Percentiles rank a stretch among this genome's conserved stretches.
phyloP scores from a whole-genome alignment of 2,113 vertebrate species.

The Chiloscyllium plagiosum region DNA sequence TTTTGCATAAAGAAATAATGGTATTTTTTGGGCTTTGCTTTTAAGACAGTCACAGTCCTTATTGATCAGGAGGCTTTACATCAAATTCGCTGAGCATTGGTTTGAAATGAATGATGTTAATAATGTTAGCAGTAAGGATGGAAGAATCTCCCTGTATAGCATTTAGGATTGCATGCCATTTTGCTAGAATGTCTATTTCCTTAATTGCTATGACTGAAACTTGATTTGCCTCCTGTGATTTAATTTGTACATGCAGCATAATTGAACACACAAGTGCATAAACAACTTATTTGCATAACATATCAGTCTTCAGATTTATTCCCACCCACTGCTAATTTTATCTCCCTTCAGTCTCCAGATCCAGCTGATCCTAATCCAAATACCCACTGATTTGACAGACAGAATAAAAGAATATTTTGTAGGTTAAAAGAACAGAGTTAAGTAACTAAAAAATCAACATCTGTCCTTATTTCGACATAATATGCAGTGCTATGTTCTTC shows the following conservation, averaged over 20 bases:
- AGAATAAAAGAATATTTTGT: background rate
- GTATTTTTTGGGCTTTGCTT: background rate
- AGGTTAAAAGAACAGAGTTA: background rate
- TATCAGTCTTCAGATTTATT: constrained; percentile 10
- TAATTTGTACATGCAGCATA: background rate
- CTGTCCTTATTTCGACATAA: background rate
- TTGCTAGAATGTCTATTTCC: background rate
- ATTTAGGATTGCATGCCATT: background rate
- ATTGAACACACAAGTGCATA: background rate
- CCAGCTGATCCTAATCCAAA: background rate
- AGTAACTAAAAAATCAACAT: background rate
- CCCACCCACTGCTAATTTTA: constrained; percentile 3
- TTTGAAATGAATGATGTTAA: background rate
- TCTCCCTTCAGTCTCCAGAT: background rate
- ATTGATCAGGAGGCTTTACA: background rate
- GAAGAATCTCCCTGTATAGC: background rate
- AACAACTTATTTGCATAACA: constrained; percentile 8
- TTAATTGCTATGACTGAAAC: background rate
- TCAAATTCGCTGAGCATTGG: background rate
- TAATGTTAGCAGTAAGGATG: background rate
- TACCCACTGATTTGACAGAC: background rate
- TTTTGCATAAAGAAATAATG: background rate
- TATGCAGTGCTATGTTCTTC: background rate
- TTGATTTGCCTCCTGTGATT: constrained; percentile 13
- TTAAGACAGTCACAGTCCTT: background rate